phyloP scores from a whole-genome alignment of 2,113 vertebrate genomes.

The Platycercus adscitus region DNA sequence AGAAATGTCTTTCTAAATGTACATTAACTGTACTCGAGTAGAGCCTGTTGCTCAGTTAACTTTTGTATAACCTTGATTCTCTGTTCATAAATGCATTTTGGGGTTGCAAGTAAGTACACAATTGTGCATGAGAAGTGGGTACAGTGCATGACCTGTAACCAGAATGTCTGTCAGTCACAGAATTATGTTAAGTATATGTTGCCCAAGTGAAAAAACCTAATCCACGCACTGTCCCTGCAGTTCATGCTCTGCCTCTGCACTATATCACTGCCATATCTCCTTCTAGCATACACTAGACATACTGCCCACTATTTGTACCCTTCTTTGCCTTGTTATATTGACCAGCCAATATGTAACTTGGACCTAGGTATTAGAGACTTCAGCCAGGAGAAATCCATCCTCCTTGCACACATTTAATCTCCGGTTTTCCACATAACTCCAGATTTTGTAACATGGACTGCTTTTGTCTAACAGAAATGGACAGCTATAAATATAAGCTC shows the following conservation, averaged over 20 bases:
- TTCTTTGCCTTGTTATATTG: neutral
- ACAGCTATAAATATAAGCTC: slow-evolving; percentile 2
- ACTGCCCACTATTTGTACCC: neutral
- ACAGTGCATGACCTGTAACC: neutral
- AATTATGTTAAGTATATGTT: neutral
- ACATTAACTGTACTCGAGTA: neutral
- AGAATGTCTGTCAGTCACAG: neutral
- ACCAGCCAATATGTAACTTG: neutral
- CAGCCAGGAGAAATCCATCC: neutral
- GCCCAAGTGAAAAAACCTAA: neutral
- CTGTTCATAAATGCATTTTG: neutral
- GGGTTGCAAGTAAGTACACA: neutral
- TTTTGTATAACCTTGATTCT: neutral
- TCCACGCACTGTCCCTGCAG: too few species aligned
- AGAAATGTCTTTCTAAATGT: neutral
- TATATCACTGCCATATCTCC: neutral
- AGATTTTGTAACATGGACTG: neutral
- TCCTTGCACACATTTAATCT: neutral
- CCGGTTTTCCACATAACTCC: neutral
- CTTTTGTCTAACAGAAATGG: neutral
- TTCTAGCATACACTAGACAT: neutral
- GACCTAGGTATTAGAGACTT: neutral
- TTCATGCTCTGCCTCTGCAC: neutral
- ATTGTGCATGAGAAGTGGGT: neutral
- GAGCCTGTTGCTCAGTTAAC: neutral